Conservation (phyloP, 2,113 vertebrate species). For the Perccottus glenii region DNA sequence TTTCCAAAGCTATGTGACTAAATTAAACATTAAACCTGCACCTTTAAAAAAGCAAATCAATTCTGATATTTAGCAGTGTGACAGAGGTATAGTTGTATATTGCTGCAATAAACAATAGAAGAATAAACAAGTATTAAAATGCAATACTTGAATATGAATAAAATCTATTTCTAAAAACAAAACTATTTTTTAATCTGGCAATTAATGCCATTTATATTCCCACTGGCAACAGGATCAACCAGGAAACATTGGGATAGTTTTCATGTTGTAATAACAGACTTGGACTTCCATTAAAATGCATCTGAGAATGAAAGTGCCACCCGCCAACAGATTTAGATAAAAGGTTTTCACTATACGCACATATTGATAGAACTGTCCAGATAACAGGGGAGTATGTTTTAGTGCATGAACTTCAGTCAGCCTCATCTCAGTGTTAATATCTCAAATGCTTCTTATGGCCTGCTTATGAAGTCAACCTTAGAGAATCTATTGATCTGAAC, state of each 20-base stretch:
- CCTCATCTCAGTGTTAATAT: constrained; percentile 71
- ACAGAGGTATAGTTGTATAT: too few species aligned
- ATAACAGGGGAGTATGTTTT: constrained; percentile 7
- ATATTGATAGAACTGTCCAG: constrained; percentile 34
- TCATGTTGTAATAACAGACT: background rate
- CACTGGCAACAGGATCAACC: too few species aligned
- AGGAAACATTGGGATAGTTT: background rate
- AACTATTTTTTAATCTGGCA: too few species aligned
- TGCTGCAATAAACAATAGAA: too few species aligned
- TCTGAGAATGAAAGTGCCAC: background rate
- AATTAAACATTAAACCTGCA: too few species aligned
- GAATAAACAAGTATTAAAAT: too few species aligned
- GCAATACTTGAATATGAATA: too few species aligned
- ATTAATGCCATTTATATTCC: too few species aligned
- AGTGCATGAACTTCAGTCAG: constrained; percentile 66
- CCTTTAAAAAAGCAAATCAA: too few species aligned
- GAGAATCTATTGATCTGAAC: constrained; percentile 73
- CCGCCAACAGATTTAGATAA: background rate
- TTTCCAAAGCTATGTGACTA: too few species aligned
- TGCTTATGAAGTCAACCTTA: constrained; percentile 74
- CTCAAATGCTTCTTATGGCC: constrained; percentile 75
- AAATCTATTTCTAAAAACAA: too few species aligned
- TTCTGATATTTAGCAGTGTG: too few species aligned
- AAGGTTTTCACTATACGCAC: background rate
- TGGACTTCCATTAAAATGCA: constrained; percentile 14